Evolutionary conservation across 2,888 invertebrate species (phyloP), one percentile per base, ranked within the genome.

Genomic region (Ormyrus pomaceus): DNA sequence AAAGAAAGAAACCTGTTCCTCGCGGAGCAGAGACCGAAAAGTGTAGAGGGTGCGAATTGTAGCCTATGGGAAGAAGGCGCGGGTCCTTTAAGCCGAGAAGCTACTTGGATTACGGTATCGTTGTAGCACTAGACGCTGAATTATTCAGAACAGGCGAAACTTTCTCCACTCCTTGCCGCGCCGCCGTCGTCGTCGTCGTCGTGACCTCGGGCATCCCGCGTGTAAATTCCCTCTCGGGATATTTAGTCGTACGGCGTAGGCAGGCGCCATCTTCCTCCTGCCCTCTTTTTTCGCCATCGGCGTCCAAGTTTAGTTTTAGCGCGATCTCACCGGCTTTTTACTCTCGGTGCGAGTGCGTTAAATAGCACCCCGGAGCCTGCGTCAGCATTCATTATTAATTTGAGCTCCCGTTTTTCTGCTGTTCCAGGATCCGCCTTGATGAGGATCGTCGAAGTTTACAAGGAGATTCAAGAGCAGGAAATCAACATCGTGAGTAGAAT

Each of bases 381-480:
- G 8, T 7, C 9, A 50, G 2, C 0, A n/a, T 55, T 9, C 5
- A 46, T 59, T 75, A 74, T 55, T 77, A 73, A 81, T 75, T 11
- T 2, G 5, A n/a, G 10, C 8, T 6, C 3, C 13, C 56, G 55
- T 75, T 64, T 73, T 83, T 82, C 82, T 83, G 34, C 34, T 34
- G 87, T 93, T 93, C 53, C 93, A 98, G 97, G 97, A 88, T 95
- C 96, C 77, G 96, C 97, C 75, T 92, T 98, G 84, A 95, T 97
- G 95, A 97, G 96, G 92, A 96, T 97, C 86, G 97, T 97, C 68
- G 97, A 97, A 90, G 97, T 97, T 46, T 97, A 97, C 92, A 96
- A 97, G 90, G 97, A 97, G 91, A 97, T 97, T 84, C 97, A 98
- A 92, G 96, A 96, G 85, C 97, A 97, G 91, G 97, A 97, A 91